A percentile compares a stretch with the other conserved stretches of the same genome.
phyloP scores from a whole-genome alignment of 2,113 vertebrate genomes.

The Eonycteris spelaea region DNA sequence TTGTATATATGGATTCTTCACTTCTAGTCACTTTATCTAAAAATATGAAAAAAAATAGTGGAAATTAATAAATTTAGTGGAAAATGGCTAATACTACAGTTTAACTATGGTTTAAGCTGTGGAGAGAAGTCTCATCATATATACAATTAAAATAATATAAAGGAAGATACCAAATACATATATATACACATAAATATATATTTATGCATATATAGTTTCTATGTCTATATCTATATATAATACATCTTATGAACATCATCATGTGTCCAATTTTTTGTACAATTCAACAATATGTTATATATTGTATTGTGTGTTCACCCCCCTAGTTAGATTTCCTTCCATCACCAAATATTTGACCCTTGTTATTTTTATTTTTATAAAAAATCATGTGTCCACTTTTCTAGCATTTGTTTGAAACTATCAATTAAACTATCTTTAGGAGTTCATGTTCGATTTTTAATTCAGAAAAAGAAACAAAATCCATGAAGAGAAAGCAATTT shows the following conservation, averaged over 20 bases:
- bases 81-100: not conserved
- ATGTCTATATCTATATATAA: not conserved
- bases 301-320: no score
- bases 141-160: not conserved
- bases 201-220: not conserved
- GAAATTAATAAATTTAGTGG: not conserved
- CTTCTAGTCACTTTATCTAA: not conserved
- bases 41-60: not conserved
- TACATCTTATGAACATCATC: not conserved
- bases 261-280: not conserved
- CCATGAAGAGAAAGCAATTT: conserved; percentile 62
- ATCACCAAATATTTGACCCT: no score
- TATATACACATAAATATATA: not conserved
- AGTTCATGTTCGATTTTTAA: conserved; percentile 33
- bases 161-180: not conserved
- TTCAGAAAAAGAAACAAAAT: conserved; percentile 51
- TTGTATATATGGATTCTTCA: not conserved
- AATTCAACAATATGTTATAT: no score
- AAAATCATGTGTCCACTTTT: not conserved
- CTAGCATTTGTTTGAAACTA: not conserved
- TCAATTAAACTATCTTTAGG: conserved; percentile 34
- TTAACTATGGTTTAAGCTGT: not conserved
- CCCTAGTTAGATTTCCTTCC: no score
- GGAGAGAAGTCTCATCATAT: not conserved
- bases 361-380: no score